phyloP scores from a whole-genome alignment of 2,888 invertebrate genomes.

The Eremobia ochroleuca region DNA sequence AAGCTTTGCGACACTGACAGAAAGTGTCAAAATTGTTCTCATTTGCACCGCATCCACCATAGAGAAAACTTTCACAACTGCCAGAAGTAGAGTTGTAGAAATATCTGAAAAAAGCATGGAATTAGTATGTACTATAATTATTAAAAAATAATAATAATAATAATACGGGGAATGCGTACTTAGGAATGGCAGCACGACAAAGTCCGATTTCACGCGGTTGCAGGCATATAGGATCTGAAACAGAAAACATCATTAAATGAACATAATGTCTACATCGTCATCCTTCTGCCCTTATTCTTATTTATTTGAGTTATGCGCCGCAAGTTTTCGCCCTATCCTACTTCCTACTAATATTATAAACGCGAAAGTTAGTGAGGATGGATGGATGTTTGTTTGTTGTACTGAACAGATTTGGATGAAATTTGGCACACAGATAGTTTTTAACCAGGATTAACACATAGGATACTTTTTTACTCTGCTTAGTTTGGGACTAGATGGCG shows the following conservation, averaged over 20 bases:
- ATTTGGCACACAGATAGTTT: too few species aligned
- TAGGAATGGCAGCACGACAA: neutral
- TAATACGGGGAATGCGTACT: neutral
- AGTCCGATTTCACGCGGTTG: neutral
- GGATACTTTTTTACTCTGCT: too few species aligned
- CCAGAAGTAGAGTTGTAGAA: neutral
- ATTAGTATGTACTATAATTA: neutral
- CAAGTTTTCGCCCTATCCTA: too few species aligned
- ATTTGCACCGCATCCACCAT: neutral
- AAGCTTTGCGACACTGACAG: neutral
- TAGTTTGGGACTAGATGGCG: too few species aligned
- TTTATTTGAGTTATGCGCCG: too few species aligned
- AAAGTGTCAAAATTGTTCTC: neutral
- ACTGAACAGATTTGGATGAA: too few species aligned
- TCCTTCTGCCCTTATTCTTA: too few species aligned
- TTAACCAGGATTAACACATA: too few species aligned
- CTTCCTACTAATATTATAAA: too few species aligned
- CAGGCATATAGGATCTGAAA: neutral
- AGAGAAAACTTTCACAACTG: accelerated
- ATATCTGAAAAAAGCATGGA: neutral
- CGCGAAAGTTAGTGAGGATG: too few species aligned
- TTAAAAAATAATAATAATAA: neutral
- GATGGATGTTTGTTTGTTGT: too few species aligned
- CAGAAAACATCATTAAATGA: neutral
- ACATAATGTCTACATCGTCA: too few species aligned